Evolutionary conservation across 2,888 invertebrate genomes (phyloP).

Genomic region (Latrodectus hesperus): DNA sequence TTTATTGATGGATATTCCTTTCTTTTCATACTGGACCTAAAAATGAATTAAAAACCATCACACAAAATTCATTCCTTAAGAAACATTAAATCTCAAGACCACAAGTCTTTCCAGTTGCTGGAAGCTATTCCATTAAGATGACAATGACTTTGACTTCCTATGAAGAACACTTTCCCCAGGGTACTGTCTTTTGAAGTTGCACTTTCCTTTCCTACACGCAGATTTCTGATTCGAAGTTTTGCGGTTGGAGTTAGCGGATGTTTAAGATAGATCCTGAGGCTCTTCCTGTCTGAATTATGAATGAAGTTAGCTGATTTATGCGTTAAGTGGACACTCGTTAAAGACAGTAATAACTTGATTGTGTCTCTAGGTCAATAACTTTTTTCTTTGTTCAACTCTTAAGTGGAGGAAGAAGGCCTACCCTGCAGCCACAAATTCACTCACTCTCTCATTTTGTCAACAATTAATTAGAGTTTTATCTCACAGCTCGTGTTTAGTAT

Average conservation of each 20-base stretch:
- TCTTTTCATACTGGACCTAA: too few species aligned
- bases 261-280: constrained; percentile 40
- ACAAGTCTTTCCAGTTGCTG: too few species aligned
- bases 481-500: background rate
- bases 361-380: constrained; percentile 61
- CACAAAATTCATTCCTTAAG: too few species aligned
- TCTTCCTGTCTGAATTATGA: constrained; percentile 61
- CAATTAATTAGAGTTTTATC: constrained; percentile 8
- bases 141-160: too few species aligned
- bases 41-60: too few species aligned
- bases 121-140: too few species aligned
- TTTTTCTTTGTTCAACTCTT: constrained; percentile 51
- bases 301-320: constrained; percentile 48
- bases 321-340: constrained; percentile 32
- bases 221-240: background rate
- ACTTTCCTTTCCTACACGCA: constrained; percentile 7
- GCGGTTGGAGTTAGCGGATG: constrained; percentile 9
- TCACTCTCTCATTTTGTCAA: constrained; percentile 18
- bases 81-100: too few species aligned
- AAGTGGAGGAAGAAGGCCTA: constrained; percentile 13
- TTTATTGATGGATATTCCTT: too few species aligned
- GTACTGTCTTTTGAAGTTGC: background rate
- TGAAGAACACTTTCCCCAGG: background rate
- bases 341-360: constrained; percentile 48
- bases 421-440: background rate